Base-by-base conservation (phyloP, 2,797 vertebrate species). In the Todus mexicanus region DNA sequence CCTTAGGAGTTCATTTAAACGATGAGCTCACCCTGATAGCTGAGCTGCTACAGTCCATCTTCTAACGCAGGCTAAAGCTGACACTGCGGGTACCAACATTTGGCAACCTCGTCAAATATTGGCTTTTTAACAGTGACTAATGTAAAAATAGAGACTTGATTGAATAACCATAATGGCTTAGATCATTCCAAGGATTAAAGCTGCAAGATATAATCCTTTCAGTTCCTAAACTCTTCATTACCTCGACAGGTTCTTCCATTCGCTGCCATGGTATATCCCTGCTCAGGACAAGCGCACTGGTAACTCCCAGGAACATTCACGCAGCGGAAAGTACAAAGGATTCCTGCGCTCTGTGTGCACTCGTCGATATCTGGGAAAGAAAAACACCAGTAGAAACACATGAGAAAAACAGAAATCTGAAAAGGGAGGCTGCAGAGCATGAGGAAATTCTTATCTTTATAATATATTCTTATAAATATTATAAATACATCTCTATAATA, bases 231-330 rank as follows among this genome's bases (percentile, higher is more conserved):
- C 8, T 38, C 22, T 33, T 51, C 78, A 95, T 97, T 92, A 99
- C 99, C 99, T 98, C 97, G 98, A 96, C 99, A 99, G 38, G 98
- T 98, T 89, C 98, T 98, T 95, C 99, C 98, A 5, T 99, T 99
- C 92, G 98, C 97, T 20, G 98, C 98, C 98, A 98, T 98, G 64
- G 97, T 96, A 75, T 99, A 99, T 56, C 99, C 99, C 35, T 96
- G 96, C 91, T 98, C 98, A 3, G 99, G 99, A 66, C 99, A 99
- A 7, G 98, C 98, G 18, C 99, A 99, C 89, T 98, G 98, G 90
- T 99, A 99, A 96, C 99, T 99, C 56, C 99, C 99, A 0, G 98
- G 98, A 20, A 98, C 97, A 6, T 99, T 99, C n/a, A 99, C 48
- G 5, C 99, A 99, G 97, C 98, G 97, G 97, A 99, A 99, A 33